Evolutionary conservation across 2,888 invertebrate species (phyloP).

Genomic region (Stenoptilia bipunctidactyla): DNA sequence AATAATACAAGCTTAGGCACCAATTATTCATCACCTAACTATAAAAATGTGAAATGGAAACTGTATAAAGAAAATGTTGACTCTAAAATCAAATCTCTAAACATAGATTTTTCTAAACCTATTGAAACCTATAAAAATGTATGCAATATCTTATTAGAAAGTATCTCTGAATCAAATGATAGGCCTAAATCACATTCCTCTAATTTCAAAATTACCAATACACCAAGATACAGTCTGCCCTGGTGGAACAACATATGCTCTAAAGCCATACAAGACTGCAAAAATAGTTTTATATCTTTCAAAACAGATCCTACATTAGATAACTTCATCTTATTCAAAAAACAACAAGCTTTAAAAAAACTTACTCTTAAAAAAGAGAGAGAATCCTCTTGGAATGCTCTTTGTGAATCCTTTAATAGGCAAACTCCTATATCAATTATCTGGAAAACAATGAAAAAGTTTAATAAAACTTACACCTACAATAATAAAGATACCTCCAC

Average conservation of each 20-base stretch:
- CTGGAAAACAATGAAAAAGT: slow-evolving; percentile 6
- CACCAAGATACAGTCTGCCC: too few relatives aligned
- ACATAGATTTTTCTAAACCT: too few relatives aligned
- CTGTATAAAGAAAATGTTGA: too few relatives aligned
- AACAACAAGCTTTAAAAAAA: slow-evolving; percentile 4
- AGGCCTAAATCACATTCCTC: too few relatives aligned
- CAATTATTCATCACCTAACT: too few relatives aligned
- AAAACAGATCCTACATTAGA: slow-evolving; percentile 1
- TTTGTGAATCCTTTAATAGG: slow-evolving; percentile 4
- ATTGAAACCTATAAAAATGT: too few relatives aligned
- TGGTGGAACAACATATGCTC: slow-evolving; percentile 6
- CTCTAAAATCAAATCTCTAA: too few relatives aligned
- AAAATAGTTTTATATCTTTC: background rate
- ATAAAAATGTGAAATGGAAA: too few relatives aligned
- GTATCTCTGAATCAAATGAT: too few relatives aligned
- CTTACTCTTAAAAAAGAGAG: slow-evolving; percentile 4
- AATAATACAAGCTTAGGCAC: too few relatives aligned
- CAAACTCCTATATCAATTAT: slow-evolving; percentile 4
- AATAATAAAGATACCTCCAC: background rate
- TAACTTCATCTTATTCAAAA: background rate
- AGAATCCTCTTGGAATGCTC: slow-evolving; percentile 3
- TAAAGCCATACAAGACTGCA: slow-evolving; percentile 4
- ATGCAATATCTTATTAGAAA: too few relatives aligned
- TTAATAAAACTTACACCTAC: slow-evolving; percentile 6
- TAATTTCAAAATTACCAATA: too few relatives aligned